These are phyloP conservation scores for Gobio occitaniae DNA, from an alignment of 2,797 vertebrate genomes.

Conservation along the genomic window DNA sequence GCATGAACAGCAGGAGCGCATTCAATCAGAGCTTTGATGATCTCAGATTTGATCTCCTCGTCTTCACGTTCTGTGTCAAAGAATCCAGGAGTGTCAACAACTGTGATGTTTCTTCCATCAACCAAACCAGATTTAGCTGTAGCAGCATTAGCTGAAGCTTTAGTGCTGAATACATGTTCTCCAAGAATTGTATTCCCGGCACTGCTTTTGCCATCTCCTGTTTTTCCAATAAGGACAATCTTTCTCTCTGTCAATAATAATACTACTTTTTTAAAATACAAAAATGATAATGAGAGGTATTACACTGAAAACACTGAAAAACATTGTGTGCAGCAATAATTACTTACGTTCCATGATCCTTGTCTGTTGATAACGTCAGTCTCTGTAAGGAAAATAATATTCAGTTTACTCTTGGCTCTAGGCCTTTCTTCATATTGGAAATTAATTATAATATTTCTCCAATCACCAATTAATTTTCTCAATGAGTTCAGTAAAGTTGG, in stretches of 20 bases:
- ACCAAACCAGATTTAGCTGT: background rate
- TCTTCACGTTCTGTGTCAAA: background rate
- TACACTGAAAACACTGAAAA: background rate
- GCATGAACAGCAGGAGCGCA: background rate
- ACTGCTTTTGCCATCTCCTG: background rate
- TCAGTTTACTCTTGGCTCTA: background rate
- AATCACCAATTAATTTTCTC: no score
- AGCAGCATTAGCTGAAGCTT: background rate
- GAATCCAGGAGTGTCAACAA: constrained; percentile 29
- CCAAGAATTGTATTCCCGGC: background rate
- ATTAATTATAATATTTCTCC: no score
- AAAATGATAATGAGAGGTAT: no score
- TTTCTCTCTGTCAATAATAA: background rate
- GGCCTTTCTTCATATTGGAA: no score
- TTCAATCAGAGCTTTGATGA: background rate
- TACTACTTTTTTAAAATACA: no score
- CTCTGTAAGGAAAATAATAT: background rate
- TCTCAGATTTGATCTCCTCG: background rate
- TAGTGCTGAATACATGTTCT: background rate
- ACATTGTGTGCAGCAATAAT: background rate
- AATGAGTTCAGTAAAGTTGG: no score
- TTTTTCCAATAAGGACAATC: background rate
- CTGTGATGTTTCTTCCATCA: background rate
- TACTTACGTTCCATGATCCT: background rate
- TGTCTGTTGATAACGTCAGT: background rate